Evolutionary conservation across 2,113 vertebrate genomes (phyloP), one percentile per base, ranked within the genome.

Genomic region (Ceyx margarethae): DNA sequence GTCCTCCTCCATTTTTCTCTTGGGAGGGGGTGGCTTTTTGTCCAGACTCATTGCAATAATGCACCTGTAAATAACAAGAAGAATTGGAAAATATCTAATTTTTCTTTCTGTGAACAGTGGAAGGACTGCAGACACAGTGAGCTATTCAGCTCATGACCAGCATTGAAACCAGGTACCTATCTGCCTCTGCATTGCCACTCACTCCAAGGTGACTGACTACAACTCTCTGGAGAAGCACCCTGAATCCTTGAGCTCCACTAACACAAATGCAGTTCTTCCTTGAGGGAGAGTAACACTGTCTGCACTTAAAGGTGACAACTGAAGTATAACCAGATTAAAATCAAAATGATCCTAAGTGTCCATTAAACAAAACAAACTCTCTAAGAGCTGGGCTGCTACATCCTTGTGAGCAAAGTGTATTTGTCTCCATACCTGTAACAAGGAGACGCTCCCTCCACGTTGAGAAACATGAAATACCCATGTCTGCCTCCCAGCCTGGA

Each of bases 1-100:
- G 67, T 92, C 94, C 73, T 95, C 87, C n/a, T 96, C 97, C 31
- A 64, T 37, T 85, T 93, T 98, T 84, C 93, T 98, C 60, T 98
- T 98, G 60, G 98, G 97, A 87, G 97, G 97, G 48, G 69, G 95
- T 6, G 97, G 96, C 78, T 98, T 98, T 94, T 98, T 99, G 95
- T 99, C 99, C 94, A 99, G 95, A 18, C 98, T 98, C 98, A 98
- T 97, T 2, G 98, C 97, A 84, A 99, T 98, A 81, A 99, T 98
- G 93, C 99, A 99, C 91, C 99, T 99, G 53, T 31, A 45, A 93
- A 95, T 75, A 80, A 4, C 46, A 89, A 10, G 15, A 18, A n/a
- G 40, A 22, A 73, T 3, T 29, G 31, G 46, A 11, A 85, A 57
- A 13, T 7, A 5, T 15, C 21, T 20, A 5, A 1, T 45, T 65